These are phyloP conservation scores for Sporophila hypoxantha DNA, from an alignment of 2,113 vertebrate species.

Conservation along the genomic window DNA sequence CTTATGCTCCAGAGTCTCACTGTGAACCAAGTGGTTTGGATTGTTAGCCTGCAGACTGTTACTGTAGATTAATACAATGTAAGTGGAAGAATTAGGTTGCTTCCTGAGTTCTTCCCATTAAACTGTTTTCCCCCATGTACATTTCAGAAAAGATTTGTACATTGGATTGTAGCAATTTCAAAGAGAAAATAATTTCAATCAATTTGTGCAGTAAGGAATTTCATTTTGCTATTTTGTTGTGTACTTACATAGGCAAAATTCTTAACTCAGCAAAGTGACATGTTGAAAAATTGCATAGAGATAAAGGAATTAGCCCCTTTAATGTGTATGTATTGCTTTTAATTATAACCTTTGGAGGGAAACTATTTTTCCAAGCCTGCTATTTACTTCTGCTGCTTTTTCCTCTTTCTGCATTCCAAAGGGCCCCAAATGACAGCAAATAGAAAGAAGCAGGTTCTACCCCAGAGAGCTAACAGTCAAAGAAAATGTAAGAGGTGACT, in stretches of 20 bases:
- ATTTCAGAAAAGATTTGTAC: neutral
- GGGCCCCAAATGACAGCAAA: neutral
- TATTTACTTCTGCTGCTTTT: neutral
- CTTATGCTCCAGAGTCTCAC: neutral
- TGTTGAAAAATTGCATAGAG: neutral
- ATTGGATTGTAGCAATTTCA: neutral
- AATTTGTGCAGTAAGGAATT: neutral
- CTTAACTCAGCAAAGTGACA: neutral
- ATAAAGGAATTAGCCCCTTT: neutral
- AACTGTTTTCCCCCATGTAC: neutral
- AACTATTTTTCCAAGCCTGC: neutral
- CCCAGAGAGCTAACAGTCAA: neutral
- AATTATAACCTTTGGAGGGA: neutral
- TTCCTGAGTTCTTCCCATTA: neutral
- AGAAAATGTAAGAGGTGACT: neutral
- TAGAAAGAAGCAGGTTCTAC: neutral
- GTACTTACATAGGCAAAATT: neutral
- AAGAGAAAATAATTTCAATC: neutral
- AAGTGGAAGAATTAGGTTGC: neutral
- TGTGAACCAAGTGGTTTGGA: conserved; percentile 14
- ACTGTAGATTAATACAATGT: neutral
- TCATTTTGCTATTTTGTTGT: neutral
- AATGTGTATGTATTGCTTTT: neutral
- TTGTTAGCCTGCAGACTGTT: neutral
- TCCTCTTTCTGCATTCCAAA: neutral